Conservation (phyloP, 2,888 invertebrate species). For the Cinara cedri region DNA sequence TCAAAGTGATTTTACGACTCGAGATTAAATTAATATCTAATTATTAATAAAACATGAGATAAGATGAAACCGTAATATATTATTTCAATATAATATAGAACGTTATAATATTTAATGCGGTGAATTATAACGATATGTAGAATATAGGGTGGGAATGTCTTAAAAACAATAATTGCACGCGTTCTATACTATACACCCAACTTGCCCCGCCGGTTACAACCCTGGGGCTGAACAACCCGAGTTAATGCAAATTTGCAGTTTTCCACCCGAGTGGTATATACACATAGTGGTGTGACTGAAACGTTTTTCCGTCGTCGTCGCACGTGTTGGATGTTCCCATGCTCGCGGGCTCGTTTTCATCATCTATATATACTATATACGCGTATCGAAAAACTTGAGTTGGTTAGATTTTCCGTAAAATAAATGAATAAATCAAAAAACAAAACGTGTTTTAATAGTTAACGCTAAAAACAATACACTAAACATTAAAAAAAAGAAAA, state of each 20-base stretch:
- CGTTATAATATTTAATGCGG: conserved; percentile 17
- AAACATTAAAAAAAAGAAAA: no score
- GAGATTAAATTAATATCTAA: no score
- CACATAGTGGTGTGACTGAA: conserved; percentile 28
- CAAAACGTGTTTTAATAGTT: no score
- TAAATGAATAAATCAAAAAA: no score
- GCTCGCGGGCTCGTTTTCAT: conserved; percentile 68
- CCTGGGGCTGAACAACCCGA: conserved; percentile 21
- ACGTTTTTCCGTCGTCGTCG: conserved; percentile 42
- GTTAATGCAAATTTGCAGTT: conserved; percentile 57
- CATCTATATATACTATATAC: not conserved
- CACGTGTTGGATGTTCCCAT: conserved; percentile 63
- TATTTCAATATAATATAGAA: no score
- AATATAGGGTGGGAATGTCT: conserved; percentile 22
- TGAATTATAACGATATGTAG: no score
- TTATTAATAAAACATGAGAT: no score
- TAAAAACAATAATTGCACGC: conserved; percentile 26
- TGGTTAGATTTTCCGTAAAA: not conserved
- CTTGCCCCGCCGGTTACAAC: not conserved
- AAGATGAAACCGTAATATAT: no score
- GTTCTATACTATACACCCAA: not conserved
- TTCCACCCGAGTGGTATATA: conserved; percentile 41
- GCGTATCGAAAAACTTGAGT: not conserved
- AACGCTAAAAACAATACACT: no score
- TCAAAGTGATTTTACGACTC: no score